Conservation (phyloP, 2,113 vertebrate genomes). For the Condylura cristata region DNA sequence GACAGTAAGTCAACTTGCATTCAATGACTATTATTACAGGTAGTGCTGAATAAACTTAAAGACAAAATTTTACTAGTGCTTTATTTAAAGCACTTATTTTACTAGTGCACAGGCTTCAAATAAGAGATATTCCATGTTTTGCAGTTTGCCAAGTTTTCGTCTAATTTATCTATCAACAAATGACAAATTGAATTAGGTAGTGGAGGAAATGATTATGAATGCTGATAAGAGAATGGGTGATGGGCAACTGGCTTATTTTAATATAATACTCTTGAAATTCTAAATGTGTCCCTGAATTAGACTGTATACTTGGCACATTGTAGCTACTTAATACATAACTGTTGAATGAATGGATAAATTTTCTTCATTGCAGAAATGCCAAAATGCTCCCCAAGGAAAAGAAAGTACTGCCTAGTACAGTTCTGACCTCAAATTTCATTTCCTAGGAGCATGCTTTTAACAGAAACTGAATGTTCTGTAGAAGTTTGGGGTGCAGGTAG, state of each 20-base stretch:
- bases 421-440: slow-evolving; percentile 84
- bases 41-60: slow-evolving; percentile 42
- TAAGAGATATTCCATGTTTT: slow-evolving; percentile 34
- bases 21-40: slow-evolving; percentile 52
- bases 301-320: background rate
- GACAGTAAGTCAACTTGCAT: background rate
- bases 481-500: slow-evolving; percentile 85
- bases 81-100: too few relatives aligned
- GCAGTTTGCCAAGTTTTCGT: slow-evolving; percentile 57
- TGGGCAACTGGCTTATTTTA: slow-evolving; percentile 64
- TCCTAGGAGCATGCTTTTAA: slow-evolving; percentile 80
- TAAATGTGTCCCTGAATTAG: slow-evolving; percentile 24
- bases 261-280: background rate
- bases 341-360: slow-evolving; percentile 73
- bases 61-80: slow-evolving; percentile 12
- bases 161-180: slow-evolving; percentile 67
- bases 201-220: background rate
- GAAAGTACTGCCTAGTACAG: slow-evolving; percentile 71
- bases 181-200: slow-evolving; percentile 48
- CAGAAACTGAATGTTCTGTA: slow-evolving; percentile 83
- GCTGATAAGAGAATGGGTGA: slow-evolving; percentile 64
- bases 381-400: slow-evolving; percentile 51
- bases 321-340: slow-evolving; percentile 61
- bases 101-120: slow-evolving; percentile 53
- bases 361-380: slow-evolving; percentile 62